These are phyloP conservation scores for Xiphydria camelus DNA, from an alignment of 2,888 invertebrate species.

Conservation along the genomic window DNA sequence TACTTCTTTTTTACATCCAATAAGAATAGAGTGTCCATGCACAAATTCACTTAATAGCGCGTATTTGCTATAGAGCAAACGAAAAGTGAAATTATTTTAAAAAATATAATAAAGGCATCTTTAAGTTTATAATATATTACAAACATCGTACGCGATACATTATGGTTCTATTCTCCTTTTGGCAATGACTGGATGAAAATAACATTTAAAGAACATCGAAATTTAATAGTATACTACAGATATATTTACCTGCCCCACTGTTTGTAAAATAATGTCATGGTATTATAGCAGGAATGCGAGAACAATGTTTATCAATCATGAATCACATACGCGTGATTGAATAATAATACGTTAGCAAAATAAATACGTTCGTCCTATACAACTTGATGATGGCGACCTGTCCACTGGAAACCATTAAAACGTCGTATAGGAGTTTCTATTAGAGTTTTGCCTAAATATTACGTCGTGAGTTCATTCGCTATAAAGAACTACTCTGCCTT, in stretches of 20 bases:
- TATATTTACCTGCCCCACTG: no score
- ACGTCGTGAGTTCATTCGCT: not conserved
- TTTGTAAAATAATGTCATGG: no score
- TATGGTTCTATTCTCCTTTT: not conserved
- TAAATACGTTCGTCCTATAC: constrained; percentile 25
- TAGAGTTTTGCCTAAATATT: not conserved
- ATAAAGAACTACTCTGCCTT: not conserved
- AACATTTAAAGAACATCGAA: no score
- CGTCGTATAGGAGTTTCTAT: constrained; percentile 28
- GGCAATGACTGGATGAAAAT: no score
- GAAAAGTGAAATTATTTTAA: not conserved
- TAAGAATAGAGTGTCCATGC: no score
- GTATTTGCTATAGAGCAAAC: no score
- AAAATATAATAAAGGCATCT: constrained; percentile 12
- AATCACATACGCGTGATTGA: no score
- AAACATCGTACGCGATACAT: constrained; percentile 4
- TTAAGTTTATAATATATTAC: constrained; percentile 18
- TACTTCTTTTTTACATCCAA: no score
- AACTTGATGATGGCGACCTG: constrained; percentile 34
- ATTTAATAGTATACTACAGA: no score
- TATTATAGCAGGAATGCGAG: no score
- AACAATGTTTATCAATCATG: no score
- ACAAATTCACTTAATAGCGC: no score
- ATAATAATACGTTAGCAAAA: constrained; percentile 20
- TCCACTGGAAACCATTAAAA: constrained; percentile 38